phyloP scores from a whole-genome alignment of 2,888 invertebrate genomes.

The Chymomyza amoena region DNA sequence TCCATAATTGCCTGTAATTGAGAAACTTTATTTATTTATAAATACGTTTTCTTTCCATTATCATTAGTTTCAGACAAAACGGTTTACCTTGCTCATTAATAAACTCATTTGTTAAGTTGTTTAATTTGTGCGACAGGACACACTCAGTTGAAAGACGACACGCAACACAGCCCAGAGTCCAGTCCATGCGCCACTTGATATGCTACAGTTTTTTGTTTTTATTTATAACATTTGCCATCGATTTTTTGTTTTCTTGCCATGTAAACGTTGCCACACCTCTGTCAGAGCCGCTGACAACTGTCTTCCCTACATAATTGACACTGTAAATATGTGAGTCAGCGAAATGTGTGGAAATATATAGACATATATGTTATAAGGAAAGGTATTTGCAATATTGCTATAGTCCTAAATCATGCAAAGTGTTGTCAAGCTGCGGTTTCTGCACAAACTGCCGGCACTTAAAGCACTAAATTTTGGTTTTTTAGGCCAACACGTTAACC shows the following conservation, averaged over 20 bases:
- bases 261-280: conserved; percentile 24
- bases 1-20: background rate
- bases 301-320: conserved; percentile 27
- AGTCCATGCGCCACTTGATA: conserved; percentile 13
- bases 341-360: conserved; percentile 12
- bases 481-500: conserved; percentile 65
- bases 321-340: conserved; percentile 41
- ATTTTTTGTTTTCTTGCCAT: conserved; percentile 31
- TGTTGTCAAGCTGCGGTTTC: conserved; percentile 48
- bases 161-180: conserved; percentile 34
- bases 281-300: background rate
- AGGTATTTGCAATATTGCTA: conserved; percentile 9
- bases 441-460: conserved; percentile 38
- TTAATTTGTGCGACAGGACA: conserved; percentile 22
- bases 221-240: conserved; percentile 30
- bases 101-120: conserved; percentile 51
- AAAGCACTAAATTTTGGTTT: conserved; percentile 61
- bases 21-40: background rate
- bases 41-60: background rate
- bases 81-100: conserved; percentile 47
- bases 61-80: conserved; percentile 5
- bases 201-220: no score
- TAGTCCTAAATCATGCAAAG: conserved; percentile 62
- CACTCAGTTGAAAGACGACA: conserved; percentile 20
- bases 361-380: background rate